phyloP scores from a whole-genome alignment of 2,113 vertebrate genomes.

The Gopherus evgoodei region DNA sequence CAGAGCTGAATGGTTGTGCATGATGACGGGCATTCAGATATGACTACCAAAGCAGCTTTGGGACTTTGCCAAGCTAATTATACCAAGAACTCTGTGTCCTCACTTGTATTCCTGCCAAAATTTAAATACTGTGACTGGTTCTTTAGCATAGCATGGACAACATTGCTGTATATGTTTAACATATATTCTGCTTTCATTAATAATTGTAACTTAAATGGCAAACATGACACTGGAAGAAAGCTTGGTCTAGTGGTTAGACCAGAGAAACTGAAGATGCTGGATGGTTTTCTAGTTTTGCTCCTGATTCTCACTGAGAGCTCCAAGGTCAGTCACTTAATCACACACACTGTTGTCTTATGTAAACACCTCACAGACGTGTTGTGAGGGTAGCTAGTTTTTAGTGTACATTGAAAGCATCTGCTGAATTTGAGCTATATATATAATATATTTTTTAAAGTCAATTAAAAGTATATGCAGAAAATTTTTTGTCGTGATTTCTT shows the following conservation, averaged over 20 bases:
- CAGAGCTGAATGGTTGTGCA: neutral
- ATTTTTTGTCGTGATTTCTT: neutral
- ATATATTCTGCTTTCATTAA: neutral
- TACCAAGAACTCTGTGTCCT: neutral
- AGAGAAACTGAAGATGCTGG: neutral
- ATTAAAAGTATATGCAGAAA: neutral
- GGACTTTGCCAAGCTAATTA: slow-evolving; percentile 21
- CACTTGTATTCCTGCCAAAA: neutral
- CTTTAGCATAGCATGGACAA: neutral
- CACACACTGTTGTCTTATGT: neutral
- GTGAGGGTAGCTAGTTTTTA: neutral
- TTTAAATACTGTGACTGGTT: neutral
- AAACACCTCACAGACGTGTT: neutral
- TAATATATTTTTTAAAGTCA: neutral
- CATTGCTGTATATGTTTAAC: neutral
- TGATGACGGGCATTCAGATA: neutral
- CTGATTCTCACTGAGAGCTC: neutral
- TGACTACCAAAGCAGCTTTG: neutral
- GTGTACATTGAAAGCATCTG: accelerated
- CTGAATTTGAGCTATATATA: neutral
- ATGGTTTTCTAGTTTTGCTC: neutral
- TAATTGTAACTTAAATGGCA: accelerated
- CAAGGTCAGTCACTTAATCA: accelerated
- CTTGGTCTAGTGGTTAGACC: neutral
- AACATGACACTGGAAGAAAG: accelerated